A percentile compares a stretch with the other conserved stretches of the same genome.
Evolutionary conservation across 2,113 vertebrate species (phyloP).

Genomic region (Cyanistes caeruleus): DNA sequence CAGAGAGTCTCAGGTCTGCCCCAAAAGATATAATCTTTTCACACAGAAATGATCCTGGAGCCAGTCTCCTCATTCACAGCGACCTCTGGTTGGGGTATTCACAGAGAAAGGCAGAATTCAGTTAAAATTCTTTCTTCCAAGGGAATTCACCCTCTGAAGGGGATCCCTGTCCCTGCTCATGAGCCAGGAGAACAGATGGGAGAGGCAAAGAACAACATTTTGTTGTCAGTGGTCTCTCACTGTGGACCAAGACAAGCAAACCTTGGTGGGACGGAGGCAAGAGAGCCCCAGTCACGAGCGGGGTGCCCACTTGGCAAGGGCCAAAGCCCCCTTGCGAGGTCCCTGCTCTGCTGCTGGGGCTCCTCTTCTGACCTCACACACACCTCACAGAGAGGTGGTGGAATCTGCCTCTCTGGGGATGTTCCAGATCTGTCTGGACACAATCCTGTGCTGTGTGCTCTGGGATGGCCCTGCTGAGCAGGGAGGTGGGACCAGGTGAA

Average conservation of each 20-base stretch:
- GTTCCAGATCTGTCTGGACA: neutral
- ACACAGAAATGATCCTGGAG: neutral
- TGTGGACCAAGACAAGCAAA: neutral
- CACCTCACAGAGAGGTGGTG: neutral
- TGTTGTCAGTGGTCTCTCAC: neutral
- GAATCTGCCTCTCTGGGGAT: neutral
- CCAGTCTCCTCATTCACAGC: neutral
- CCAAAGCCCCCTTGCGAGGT: neutral
- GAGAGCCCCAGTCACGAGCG: accelerated
- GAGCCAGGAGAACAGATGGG: neutral
- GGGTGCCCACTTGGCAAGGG: no score
- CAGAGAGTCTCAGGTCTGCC: neutral
- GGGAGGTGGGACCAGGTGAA: neutral
- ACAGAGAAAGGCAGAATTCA: neutral
- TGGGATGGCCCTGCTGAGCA: neutral
- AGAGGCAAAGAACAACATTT: neutral
- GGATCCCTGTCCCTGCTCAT: neutral
- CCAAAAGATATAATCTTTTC: neutral
- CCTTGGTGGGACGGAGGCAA: neutral
- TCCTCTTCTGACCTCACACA: neutral
- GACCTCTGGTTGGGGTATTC: neutral
- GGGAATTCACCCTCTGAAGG: neutral
- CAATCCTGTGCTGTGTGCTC: neutral
- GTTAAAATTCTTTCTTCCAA: neutral
- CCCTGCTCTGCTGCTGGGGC: neutral